phyloP scores from a whole-genome alignment of 2,888 invertebrate genomes.

The Andrena dorsata region DNA sequence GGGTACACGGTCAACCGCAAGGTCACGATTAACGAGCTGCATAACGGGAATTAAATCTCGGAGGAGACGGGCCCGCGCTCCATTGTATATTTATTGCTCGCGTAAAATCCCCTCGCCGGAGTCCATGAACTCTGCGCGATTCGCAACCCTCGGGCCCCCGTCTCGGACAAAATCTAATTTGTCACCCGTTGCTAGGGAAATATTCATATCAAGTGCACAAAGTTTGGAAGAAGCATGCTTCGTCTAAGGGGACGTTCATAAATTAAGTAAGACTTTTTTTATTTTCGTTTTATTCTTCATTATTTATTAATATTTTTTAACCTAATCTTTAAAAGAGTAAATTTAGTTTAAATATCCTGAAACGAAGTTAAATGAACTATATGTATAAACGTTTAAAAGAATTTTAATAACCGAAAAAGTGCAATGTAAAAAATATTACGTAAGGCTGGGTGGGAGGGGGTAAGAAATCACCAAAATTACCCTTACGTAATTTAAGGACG shows the following conservation, averaged over 20 bases:
- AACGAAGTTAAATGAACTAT: neutral
- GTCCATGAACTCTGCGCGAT: conserved; percentile 6
- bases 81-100: conserved; percentile 30
- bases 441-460: no score
- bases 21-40: conserved; percentile 58
- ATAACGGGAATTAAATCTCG: conserved; percentile 57
- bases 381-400: no score
- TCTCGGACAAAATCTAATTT: neutral
- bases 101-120: conserved; percentile 15
- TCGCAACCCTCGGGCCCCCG: neutral
- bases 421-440: no score
- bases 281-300: no score
- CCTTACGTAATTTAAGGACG: no score
- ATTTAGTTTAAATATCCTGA: neutral
- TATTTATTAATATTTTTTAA: no score
- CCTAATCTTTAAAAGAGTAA: no score
- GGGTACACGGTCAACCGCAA: conserved; percentile 39
- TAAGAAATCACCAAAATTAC: no score
- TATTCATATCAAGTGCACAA: neutral
- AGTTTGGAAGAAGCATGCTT: no score
- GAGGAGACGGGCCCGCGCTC: neutral
- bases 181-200: neutral
- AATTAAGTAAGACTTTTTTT: no score
- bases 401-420: no score
- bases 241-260: no score